These are phyloP conservation scores for Lagria hirta DNA, from an alignment of 2,888 invertebrate genomes.

Conservation along the genomic window DNA sequence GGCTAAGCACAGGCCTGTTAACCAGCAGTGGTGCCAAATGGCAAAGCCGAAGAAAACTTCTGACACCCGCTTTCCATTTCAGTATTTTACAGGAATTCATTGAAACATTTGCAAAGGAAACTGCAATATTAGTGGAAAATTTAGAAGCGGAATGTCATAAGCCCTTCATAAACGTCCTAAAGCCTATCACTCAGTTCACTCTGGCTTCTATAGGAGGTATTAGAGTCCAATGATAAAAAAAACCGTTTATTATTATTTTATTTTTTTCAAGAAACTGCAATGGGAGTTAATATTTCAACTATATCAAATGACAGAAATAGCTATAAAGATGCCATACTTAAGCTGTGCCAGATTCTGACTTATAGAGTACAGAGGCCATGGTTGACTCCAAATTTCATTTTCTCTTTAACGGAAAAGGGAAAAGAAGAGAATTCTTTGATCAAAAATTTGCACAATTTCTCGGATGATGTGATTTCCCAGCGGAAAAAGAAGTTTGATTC, in stretches of 20 bases:
- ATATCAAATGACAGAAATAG: constrained; percentile 1
- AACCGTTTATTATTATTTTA: constrained; percentile 2
- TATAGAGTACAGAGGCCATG: constrained; percentile 8
- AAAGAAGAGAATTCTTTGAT: constrained; percentile 18
- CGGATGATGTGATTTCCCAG: constrained; percentile 31
- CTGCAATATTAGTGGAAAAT: constrained; percentile 37
- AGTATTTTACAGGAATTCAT: constrained; percentile 49
- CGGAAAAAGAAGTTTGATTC: constrained; percentile 25
- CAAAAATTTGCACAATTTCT: constrained; percentile 30
- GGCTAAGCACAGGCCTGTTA: constrained; percentile 20
- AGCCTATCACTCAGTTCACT: constrained; percentile 56
- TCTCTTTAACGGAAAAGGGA: constrained; percentile 9
- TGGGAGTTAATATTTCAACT: constrained; percentile 8
- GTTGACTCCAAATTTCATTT: constrained; percentile 3
- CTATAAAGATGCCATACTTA: constrained; percentile 12
- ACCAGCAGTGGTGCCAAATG: constrained; percentile 46
- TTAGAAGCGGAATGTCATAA: constrained; percentile 38
- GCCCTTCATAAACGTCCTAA: constrained; percentile 51
- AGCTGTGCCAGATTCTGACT: constrained; percentile 4
- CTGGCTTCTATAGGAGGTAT: constrained; percentile 61
- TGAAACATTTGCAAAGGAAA: constrained; percentile 46
- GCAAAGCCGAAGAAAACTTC: constrained; percentile 50
- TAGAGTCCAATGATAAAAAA: too few species aligned
- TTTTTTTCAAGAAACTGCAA: constrained; percentile 13
- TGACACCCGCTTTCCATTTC: constrained; percentile 54